These are phyloP conservation scores for Caenorhabditis drosophilae DNA, from an alignment of 2,888 invertebrate species.

Conservation along the genomic window DNA sequence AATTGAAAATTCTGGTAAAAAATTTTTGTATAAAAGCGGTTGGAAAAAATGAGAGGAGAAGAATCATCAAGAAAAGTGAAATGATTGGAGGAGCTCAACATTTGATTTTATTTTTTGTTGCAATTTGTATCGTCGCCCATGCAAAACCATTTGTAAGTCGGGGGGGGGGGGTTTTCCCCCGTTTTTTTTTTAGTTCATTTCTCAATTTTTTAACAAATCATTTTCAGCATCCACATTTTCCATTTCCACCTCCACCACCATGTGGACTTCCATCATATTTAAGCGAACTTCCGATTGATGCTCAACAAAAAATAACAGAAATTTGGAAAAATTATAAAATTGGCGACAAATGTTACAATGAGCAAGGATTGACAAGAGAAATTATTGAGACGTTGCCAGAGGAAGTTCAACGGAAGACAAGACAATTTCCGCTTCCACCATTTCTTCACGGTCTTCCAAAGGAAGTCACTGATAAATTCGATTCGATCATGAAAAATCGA, in stretches of 20 bases:
- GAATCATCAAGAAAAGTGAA: too few relatives aligned
- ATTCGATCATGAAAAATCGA: slow-evolving; percentile 42
- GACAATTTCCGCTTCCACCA: slow-evolving; percentile 19
- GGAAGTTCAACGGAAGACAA: slow-evolving; percentile 24
- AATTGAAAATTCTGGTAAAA: too few relatives aligned
- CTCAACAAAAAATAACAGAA: slow-evolving; percentile 28
- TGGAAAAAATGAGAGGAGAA: too few relatives aligned
- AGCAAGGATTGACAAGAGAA: slow-evolving; percentile 45
- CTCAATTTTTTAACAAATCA: too few relatives aligned
- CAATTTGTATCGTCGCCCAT: too few relatives aligned
- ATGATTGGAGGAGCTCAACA: too few relatives aligned
- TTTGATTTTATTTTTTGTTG: too few relatives aligned
- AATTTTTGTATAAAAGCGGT: too few relatives aligned
- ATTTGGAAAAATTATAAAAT: slow-evolving; percentile 53
- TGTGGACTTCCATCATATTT: slow-evolving; percentile 48
- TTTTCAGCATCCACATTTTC: too few relatives aligned
- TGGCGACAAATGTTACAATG: slow-evolving; percentile 50
- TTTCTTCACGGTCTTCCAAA: slow-evolving; percentile 35
- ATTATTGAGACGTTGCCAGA: slow-evolving; percentile 35
- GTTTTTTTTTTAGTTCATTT: too few relatives aligned
- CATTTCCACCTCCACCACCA: slow-evolving; percentile 36
- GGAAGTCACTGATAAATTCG: slow-evolving; percentile 41
- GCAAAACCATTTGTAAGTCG: too few relatives aligned
- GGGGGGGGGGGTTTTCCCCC: too few relatives aligned
- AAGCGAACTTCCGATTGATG: slow-evolving; percentile 41